Base-by-base conservation (phyloP, 2,888 invertebrate species). In the Eupithecia dodoneata region DNA sequence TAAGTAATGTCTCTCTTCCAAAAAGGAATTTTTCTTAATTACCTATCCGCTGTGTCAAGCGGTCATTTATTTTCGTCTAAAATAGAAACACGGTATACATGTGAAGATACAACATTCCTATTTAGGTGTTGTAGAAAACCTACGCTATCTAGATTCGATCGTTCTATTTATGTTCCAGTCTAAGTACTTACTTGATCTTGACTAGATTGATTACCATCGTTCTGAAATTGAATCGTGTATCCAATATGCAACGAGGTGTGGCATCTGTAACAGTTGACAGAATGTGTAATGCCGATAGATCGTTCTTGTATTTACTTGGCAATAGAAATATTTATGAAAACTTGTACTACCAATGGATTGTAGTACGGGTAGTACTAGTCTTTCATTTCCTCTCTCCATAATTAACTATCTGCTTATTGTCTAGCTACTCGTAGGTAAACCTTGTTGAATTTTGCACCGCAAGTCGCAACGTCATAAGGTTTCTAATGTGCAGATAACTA, bases 181-280 rank as follows among this genome's bases (percentile, higher is more conserved):
- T 63, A 12, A 10, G 30, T 63, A 63, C 63, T 63, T 30, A 87
- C 84, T 87, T 83, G 87, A 87, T 89, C 85, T 89, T 83, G 84
- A 85, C 80, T 83, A 63, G 80, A 83, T 83, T 84, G 83, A 86
- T 84, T 84, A 82, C 67, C 49, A 79, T 78, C 59, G 76, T 82
- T 80, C 82, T 80, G 82, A 79, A 63, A 30, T 63, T 63, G 63
- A 63, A 63, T 63, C 63, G 82, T 88, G 88, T 88, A 87, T 87
- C 89, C 86, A 86, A 90, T 90, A 88, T 88, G 86, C 88, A 87
- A 83, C 86, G 87, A 88, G 85, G 89, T 91, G 89, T 88, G 88
- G 73, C 69, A 66, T 72, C 45, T 74, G 63, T 18, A 71, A 76
- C 59, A 76, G 79, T 76, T 73, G 65, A 76, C 70, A 76, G 76